phyloP scores from a whole-genome alignment of 1,140 invertebrate species.

The Aethina tumida region DNA sequence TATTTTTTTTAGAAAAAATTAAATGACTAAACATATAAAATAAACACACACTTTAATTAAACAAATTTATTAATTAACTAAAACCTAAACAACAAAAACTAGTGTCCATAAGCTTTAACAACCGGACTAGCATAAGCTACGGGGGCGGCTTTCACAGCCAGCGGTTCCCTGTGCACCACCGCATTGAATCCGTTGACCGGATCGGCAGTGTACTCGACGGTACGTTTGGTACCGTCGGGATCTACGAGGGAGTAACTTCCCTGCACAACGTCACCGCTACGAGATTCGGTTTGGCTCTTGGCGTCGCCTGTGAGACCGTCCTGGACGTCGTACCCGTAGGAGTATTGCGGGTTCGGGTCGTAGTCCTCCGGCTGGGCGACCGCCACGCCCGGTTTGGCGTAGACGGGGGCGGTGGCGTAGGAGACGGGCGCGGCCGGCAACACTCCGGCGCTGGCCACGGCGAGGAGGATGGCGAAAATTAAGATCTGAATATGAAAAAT shows the following conservation, averaged over 20 bases:
- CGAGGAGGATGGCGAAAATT: conserved; percentile 14
- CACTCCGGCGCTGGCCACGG: conserved; percentile 33
- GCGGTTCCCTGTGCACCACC: conserved; percentile 8
- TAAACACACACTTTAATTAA: too few relatives aligned
- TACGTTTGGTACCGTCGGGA: conserved; percentile 13
- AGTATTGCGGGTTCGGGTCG: conserved; percentile 40
- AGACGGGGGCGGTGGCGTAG: conserved; percentile 26
- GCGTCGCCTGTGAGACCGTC: conserved; percentile 45
- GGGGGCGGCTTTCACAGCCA: too few relatives aligned
- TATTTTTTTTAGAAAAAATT: too few relatives aligned
- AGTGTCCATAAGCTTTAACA: too few relatives aligned
- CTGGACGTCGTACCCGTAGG: conserved; percentile 42
- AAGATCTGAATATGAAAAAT: too few relatives aligned
- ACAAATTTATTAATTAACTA: too few relatives aligned
- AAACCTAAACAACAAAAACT: too few relatives aligned
- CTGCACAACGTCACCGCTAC: conserved; percentile 48
- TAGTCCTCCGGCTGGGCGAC: too few relatives aligned
- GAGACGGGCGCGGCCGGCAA: conserved; percentile 30
- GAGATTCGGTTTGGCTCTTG: conserved; percentile 44
- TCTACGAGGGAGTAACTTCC: conserved; percentile 50
- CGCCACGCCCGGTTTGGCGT: conserved; percentile 32
- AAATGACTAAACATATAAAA: too few relatives aligned
- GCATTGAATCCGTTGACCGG: conserved; percentile 9
- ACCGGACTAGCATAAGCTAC: too few relatives aligned
- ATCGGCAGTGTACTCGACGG: conserved; percentile 12